Evolutionary conservation across 1,140 invertebrate species (phyloP).

Genomic region (Diorhabda sublineata): DNA sequence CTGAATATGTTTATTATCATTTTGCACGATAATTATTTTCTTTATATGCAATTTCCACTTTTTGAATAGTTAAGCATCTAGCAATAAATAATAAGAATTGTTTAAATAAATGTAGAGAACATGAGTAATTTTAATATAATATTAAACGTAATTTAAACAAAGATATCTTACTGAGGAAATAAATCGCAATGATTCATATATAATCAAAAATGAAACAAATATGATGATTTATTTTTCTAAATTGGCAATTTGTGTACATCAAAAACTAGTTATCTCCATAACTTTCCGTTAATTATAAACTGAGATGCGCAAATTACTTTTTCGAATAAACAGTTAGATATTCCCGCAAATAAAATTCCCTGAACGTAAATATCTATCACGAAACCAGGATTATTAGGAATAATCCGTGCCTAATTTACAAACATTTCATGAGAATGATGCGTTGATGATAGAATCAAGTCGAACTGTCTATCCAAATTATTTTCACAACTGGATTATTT

Average conservation of each 20-base stretch:
- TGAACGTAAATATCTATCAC: neutral
- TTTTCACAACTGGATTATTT: conserved; percentile 17
- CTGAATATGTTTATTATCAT: too few relatives aligned
- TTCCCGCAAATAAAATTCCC: neutral
- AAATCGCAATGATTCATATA: too few relatives aligned
- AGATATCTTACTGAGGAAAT: too few relatives aligned
- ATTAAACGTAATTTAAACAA: too few relatives aligned
- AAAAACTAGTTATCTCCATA: neutral
- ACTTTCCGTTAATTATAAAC: neutral
- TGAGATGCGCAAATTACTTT: too few relatives aligned
- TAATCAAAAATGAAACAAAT: too few relatives aligned
- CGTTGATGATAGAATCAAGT: neutral
- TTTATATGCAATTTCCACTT: too few relatives aligned
- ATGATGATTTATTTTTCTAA: neutral
- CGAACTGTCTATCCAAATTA: conserved; percentile 18
- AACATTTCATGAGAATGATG: conserved; percentile 10
- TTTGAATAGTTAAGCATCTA: too few relatives aligned
- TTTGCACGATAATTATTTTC: too few relatives aligned
- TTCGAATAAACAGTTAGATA: neutral
- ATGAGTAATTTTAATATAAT: too few relatives aligned
- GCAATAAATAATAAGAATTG: too few relatives aligned
- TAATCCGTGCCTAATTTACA: neutral
- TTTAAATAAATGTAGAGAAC: too few relatives aligned
- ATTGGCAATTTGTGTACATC: neutral
- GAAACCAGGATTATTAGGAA: neutral